These are phyloP conservation scores for Aplidium turbinatum DNA, from an alignment of 23 tunicate species.

Conservation along the genomic window DNA sequence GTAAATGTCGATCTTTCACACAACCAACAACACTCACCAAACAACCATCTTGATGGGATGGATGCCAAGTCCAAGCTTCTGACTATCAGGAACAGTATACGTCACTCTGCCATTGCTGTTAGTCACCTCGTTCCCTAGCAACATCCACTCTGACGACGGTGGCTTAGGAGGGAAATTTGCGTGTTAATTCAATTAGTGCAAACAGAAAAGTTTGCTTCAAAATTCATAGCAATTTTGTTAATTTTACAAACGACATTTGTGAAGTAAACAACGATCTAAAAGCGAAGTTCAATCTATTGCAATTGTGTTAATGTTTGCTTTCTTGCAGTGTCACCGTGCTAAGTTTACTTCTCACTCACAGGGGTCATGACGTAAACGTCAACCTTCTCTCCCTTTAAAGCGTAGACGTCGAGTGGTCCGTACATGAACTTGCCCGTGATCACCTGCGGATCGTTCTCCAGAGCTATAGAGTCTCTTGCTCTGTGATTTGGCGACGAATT, in stretches of 20 bases:
- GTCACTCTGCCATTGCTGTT: slow-evolving; percentile 66
- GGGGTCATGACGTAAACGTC: slow-evolving; percentile 68
- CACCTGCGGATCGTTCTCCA: slow-evolving; percentile 53
- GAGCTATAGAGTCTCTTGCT: slow-evolving; percentile 65
- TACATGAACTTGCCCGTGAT: slow-evolving; percentile 73
- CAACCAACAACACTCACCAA: no score
- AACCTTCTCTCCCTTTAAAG: slow-evolving; percentile 80
- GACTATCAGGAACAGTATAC: slow-evolving; percentile 47
- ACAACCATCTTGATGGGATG: slow-evolving; percentile 85
- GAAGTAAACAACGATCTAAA: no score
- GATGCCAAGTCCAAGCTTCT: slow-evolving; percentile 52
- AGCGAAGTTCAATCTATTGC: no score
- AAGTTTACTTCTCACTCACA: slow-evolving; percentile 32
- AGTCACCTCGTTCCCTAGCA: slow-evolving; percentile 24
- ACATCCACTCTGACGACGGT: slow-evolving; percentile 57
- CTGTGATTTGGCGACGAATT: slow-evolving; percentile 90
- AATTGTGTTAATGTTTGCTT: neutral
- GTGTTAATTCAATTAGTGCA: no score
- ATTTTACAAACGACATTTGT: no score
- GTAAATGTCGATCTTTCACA: no score
- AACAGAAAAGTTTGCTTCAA: no score
- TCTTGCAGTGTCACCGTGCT: neutral
- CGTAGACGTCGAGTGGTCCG: slow-evolving; percentile 89
- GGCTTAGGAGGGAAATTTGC: slow-evolving; percentile 41
- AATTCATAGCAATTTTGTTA: no score